Evolutionary conservation across 2,113 vertebrate species (phyloP), one percentile per base, ranked within the genome.

Genomic region (Anguilla rostrata): DNA sequence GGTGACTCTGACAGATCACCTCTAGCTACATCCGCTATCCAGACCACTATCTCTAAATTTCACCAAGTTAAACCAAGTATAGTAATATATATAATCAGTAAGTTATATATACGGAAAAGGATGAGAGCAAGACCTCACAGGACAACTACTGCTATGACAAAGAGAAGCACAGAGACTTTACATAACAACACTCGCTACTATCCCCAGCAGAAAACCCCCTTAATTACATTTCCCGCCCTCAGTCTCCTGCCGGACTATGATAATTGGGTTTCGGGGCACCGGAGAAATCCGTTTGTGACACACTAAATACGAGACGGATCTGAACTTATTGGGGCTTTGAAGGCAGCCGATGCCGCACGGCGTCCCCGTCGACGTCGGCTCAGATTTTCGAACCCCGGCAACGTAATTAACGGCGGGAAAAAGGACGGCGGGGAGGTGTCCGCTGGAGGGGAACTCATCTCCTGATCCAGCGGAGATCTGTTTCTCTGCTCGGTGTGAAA

Each of bases 381-480:
- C 26, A 0, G 60, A 41, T 41, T 18, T 78, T 49, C 34, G 34
- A 34, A n/a, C 39, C 8, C 9, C 46, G 15, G 60, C 71, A 83
- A 40, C 53, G 20, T 14, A 85, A 89, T 87, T 82, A 91, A 89
- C 90, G 63, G 91, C 90, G 7, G 7, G 49, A 92, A 88, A 92
- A 90, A 34, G 79, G 81, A 86, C 86, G 81, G 86, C 87, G 34
- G 11, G 83, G 89, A 82, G 87, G 57, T 83, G 90, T 89, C 86
- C 53, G 71, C 84, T 88, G 86, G 66, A 16, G 87, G 89, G 85
- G 89, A 89, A 90, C 88, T 90, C 88, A 60, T 89, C 46, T 85
- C 34, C 88, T 90, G 90, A 90, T 91, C 91, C 79, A 89, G 80
- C 82, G 87, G 82, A 14, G 53, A 82, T 39, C 22, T 63, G 39